Evolutionary conservation across 2,888 invertebrate genomes (phyloP), one percentile per base, ranked within the genome.

Genomic region (Nycteola revayana): DNA sequence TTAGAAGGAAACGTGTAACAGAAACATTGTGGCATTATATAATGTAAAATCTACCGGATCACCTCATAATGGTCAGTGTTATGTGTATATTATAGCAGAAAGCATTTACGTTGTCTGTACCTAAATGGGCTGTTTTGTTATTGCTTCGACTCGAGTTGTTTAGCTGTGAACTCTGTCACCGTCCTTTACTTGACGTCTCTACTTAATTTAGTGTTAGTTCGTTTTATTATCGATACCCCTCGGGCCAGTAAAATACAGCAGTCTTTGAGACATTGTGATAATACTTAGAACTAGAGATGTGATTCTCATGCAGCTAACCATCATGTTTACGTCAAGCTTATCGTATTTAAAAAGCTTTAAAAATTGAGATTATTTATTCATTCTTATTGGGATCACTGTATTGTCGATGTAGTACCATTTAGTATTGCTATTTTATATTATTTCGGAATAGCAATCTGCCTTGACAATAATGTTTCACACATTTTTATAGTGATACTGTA

Each of bases 261-360:
- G 85, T 87, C 86, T 86, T 60, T 76, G 79, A 86, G 86, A 87
- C 85, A 79, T 81, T 87, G 87, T 88, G 87, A 87, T 88, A 83
- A 71, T 74, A 74, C 68, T 76, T 77, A 80, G 73, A 18, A 18
- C 75, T 74, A 77, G 70, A 67, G 66, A 66, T 61, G 63, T 66
- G 65, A 69, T 69, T 70, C 60, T 62, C 56, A 68, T 70, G 74
- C 77, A 76, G 73, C 75, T 75, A 60, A 52, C 47, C 40, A 39
- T 60, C 45, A 52, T 50, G 47, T 54, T 48, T 56, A 63, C 68
- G 64, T 66, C 66, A 75, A 73, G 71, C 70, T 73, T 77, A 71
- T 73, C 65, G 74, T 82, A 79, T 82, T 81, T 73, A 60, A 71
- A 66, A 79, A 82, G 82, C 82, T 83, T 87, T 87, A 82, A 87